Base-by-base conservation (phyloP, 2,888 invertebrate species). In the Perdita meconis region DNA sequence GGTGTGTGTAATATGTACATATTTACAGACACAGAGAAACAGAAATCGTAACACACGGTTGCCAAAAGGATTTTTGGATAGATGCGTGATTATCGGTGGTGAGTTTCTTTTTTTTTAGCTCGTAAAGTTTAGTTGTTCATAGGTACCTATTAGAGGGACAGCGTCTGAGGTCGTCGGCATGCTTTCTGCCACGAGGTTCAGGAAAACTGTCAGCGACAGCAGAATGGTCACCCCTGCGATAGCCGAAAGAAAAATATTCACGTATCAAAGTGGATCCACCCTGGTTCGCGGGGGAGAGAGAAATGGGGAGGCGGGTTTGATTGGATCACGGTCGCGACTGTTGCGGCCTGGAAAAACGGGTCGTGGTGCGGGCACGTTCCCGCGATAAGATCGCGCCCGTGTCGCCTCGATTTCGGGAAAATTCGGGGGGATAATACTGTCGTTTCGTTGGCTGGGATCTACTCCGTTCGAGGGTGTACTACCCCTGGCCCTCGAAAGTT, bases 111-210 rank as follows among this genome's bases (percentile, higher is more conserved):
- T n/a, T n/a, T n/a, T n/a, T n/a, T n/a, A n/a, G n/a, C n/a, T n/a
- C n/a, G n/a, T n/a, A n/a, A n/a, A n/a, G n/a, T n/a, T n/a, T 69
- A 78, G 59, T 70, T 59, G 70, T 83, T 57, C n/a, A 82, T 86
- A 85, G 83, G 88, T 92, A 96, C 96, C 96, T 96, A 96, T 96
- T 93, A 96, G 94, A 93, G 96, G 96, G 93, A 96, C 96, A 93
- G 96, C 96, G 93, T 96, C 96, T 93, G 96, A 96, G 90, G 96
- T 92, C 64, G 96, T 96, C 93, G 98, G 98, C 96, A 98, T 97
- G 94, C 97, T 98, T 95, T 98, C 98, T 89, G 98, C 97, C 93
- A 98, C 98, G 95, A 98, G 96, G 95, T 98, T 97, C 94, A 98
- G 96, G 95, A 98, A 98, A 94, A 98, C 98, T 94, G 98, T 98